phyloP scores from a whole-genome alignment of 2,113 vertebrate species.

The Dipodomys spectabilis region DNA sequence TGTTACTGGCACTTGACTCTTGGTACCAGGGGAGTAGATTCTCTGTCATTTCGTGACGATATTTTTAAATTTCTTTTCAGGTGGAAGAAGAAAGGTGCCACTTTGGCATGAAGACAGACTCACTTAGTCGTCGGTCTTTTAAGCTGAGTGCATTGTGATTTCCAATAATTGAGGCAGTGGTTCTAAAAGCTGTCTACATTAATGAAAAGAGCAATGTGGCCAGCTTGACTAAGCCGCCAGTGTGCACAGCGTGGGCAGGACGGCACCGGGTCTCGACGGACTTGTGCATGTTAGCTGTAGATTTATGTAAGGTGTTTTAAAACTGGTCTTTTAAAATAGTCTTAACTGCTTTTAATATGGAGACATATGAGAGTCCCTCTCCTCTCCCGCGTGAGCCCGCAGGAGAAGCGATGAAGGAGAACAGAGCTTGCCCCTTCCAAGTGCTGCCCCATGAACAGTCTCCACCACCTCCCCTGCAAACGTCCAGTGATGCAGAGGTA shows the following conservation, averaged over 20 bases:
- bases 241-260: conserved; percentile 86
- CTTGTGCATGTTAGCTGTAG: conserved; percentile 90
- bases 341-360: conserved; percentile 90
- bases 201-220: conserved; percentile 99
- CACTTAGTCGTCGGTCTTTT: conserved; percentile 90
- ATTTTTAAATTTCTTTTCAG: conserved; percentile 87
- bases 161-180: conserved; percentile 99
- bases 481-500: conserved; percentile 99
- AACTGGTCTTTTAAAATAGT: conserved; percentile 84
- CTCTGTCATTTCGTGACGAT: conserved; percentile 70
- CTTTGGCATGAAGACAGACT: conserved; percentile 90
- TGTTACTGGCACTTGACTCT: conserved; percentile 30
- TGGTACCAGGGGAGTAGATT: conserved; percentile 39
- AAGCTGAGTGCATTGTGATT: conserved; percentile 99
- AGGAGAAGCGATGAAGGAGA: conserved; percentile 91
- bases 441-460: conserved; percentile 92
- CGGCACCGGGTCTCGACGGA: conserved; percentile 85
- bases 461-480: conserved; percentile 99
- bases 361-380: conserved; percentile 92
- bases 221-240: conserved; percentile 99
- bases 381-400: conserved; percentile 96
- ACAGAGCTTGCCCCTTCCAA: conserved; percentile 87
- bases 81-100: conserved; percentile 87
- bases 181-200: conserved; percentile 99
- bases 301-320: conserved; percentile 83